phyloP scores from a whole-genome alignment of 2,113 vertebrate species.

The Gambusia holbrooki region DNA sequence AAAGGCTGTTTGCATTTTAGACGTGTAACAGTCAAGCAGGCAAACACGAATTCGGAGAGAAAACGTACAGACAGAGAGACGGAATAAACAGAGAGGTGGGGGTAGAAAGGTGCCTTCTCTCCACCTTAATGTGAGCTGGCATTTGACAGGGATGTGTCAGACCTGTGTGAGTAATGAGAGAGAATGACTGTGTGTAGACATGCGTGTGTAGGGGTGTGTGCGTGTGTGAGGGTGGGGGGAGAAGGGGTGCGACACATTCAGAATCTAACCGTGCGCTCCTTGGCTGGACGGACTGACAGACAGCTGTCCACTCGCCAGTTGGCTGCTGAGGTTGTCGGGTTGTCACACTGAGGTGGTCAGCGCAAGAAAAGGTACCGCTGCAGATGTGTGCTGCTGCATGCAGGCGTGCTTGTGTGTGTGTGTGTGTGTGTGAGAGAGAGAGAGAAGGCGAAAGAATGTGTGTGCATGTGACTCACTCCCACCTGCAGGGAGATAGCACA shows the following conservation, averaged over 20 bases:
- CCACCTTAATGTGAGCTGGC: slow-evolving; percentile 66
- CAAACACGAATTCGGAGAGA: slow-evolving; percentile 17
- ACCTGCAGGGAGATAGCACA: slow-evolving; percentile 73
- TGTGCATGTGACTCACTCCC: slow-evolving; percentile 72
- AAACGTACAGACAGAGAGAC: slow-evolving; percentile 20
- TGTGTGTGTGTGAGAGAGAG: background rate
- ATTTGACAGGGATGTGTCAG: slow-evolving; percentile 71
- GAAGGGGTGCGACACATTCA: slow-evolving; percentile 13
- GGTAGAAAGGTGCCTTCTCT: slow-evolving; percentile 51
- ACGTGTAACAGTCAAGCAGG: slow-evolving; percentile 1
- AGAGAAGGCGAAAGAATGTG: slow-evolving; percentile 2
- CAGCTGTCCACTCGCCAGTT: slow-evolving; percentile 69
- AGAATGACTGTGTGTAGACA: slow-evolving; percentile 48
- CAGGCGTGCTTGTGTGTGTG: slow-evolving; percentile 13
- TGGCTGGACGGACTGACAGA: slow-evolving; percentile 46
- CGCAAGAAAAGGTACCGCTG: slow-evolving; percentile 20
- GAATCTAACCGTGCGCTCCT: slow-evolving; percentile 44
- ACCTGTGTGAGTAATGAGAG: slow-evolving; percentile 71
- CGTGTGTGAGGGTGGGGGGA: slow-evolving; percentile 1
- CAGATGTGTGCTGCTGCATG: slow-evolving; percentile 6
- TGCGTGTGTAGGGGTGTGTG: slow-evolving; percentile 37
- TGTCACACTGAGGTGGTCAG: slow-evolving; percentile 66
- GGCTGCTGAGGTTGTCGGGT: slow-evolving; percentile 58
- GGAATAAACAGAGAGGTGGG: slow-evolving; percentile 22
- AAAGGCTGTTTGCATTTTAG: slow-evolving; percentile 19